These are phyloP conservation scores for Caenorhabditis macrosperma DNA, from an alignment of 2,888 invertebrate genomes.

Conservation along the genomic window DNA sequence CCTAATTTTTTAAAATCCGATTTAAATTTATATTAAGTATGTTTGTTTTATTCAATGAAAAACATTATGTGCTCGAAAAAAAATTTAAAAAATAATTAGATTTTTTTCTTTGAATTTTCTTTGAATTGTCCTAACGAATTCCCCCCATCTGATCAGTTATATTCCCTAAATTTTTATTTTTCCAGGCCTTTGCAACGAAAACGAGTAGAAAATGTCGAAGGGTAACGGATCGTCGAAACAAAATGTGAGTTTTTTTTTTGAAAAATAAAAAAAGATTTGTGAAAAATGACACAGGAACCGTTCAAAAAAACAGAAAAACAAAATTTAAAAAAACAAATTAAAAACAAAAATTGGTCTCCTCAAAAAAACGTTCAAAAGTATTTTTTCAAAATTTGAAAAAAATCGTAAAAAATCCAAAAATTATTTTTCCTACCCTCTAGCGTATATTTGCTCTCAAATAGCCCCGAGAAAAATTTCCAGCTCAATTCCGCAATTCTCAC, in stretches of 20 bases:
- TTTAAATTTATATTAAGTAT: too few species aligned
- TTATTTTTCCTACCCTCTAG: too few species aligned
- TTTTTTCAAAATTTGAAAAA: too few species aligned
- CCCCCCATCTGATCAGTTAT: background rate
- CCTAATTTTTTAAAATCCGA: too few species aligned
- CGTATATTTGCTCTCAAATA: background rate
- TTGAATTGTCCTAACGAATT: background rate
- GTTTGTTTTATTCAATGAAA: too few species aligned
- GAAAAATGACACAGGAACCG: slow-evolving; percentile 7
- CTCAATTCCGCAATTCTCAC: background rate
- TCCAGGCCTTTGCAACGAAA: slow-evolving; percentile 40
- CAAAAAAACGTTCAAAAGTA: background rate
- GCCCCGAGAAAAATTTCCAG: background rate
- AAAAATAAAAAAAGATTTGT: slow-evolving; percentile 14
- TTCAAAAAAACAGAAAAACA: background rate
- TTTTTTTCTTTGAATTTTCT: slow-evolving; percentile 1
- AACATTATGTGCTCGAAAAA: too few species aligned
- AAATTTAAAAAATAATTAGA: too few species aligned
- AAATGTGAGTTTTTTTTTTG: slow-evolving; percentile 28
- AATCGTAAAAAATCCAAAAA: too few species aligned
- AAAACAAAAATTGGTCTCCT: background rate
- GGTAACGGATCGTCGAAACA: slow-evolving; percentile 47
- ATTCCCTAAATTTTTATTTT: background rate
- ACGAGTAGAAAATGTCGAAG: slow-evolving; percentile 55
- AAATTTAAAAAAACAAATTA: background rate